A percentile compares a stretch with the other conserved stretches of the same genome.
Conservation (phyloP, 2,797 vertebrate genomes). For the Loriculus beryllinus region DNA sequence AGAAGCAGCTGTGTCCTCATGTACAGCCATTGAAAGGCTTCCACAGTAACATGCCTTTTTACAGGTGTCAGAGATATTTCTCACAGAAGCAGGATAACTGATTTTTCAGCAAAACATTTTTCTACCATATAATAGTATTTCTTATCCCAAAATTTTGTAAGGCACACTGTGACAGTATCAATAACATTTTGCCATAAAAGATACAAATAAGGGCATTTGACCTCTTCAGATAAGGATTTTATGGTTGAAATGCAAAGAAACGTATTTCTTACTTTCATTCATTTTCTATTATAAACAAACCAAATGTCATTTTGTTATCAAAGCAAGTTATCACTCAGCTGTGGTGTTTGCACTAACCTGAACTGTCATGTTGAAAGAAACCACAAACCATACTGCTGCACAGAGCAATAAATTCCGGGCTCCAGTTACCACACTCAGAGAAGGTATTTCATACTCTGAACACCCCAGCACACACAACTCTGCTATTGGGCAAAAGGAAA, state of each 20-base stretch:
- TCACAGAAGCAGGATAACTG: neutral
- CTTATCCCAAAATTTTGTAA: neutral
- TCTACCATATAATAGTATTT: neutral
- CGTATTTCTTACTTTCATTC: neutral
- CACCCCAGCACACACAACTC: neutral
- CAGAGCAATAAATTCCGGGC: neutral
- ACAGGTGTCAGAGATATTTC: neutral
- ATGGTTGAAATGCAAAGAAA: neutral
- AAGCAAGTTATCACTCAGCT: neutral
- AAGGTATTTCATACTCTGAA: neutral
- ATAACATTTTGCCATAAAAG: neutral
- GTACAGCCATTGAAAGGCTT: neutral
- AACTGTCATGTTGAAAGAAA: neutral
- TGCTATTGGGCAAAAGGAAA: accelerated
- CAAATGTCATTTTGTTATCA: neutral
- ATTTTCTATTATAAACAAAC: neutral
- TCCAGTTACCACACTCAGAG: neutral
- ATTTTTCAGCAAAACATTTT: neutral
- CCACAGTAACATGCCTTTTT: neutral
- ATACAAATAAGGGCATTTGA: neutral
- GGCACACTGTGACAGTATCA: neutral
- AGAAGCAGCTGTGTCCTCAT: neutral
- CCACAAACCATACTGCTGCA: neutral
- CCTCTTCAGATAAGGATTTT: neutral
- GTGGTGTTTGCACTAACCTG: neutral